A percentile compares a stretch with the other conserved stretches of the same genome.
Evolutionary conservation across 2,797 vertebrate genomes (phyloP).

Genomic region (Kryptopterus vitreolus): DNA sequence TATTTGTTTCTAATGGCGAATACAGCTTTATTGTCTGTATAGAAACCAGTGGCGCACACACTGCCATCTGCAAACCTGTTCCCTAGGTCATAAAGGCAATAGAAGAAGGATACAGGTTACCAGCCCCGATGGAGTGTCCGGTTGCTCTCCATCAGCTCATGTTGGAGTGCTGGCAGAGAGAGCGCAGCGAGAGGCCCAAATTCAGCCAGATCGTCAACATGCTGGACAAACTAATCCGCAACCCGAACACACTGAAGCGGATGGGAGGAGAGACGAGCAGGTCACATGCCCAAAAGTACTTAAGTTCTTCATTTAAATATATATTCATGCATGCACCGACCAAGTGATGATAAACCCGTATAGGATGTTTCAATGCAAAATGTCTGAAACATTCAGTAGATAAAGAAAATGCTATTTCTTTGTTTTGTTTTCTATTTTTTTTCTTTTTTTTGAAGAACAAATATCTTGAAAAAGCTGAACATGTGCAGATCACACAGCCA

Average conservation of each 20-base stretch:
- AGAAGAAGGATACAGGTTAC: constrained; percentile 94
- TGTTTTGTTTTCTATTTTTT: no score
- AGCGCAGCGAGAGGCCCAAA: constrained; percentile 91
- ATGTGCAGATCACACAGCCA: not conserved
- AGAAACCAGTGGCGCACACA: not conserved
- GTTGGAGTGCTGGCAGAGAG: constrained; percentile 98
- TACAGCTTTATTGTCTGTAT: not conserved
- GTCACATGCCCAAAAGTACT: constrained; percentile 62
- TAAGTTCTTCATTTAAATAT: not conserved
- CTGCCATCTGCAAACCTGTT: constrained; percentile 23
- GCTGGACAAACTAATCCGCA: constrained; percentile 98
- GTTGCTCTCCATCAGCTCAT: constrained; percentile 96
- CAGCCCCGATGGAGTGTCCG: constrained; percentile 97
- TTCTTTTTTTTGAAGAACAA: no score
- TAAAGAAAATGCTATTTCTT: not conserved
- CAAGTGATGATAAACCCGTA: not conserved
- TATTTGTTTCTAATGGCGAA: not conserved
- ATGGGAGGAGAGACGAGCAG: constrained; percentile 85
- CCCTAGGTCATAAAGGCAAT: constrained; percentile 96
- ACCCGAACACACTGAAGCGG: constrained; percentile 95
- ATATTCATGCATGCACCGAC: not conserved
- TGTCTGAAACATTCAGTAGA: not conserved
- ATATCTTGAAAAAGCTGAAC: not conserved
- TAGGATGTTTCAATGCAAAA: not conserved
- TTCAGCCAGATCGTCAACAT: constrained; percentile 99